Base-by-base conservation (phyloP, 1,140 invertebrate species). In the Cheumatopsyche charites region DNA sequence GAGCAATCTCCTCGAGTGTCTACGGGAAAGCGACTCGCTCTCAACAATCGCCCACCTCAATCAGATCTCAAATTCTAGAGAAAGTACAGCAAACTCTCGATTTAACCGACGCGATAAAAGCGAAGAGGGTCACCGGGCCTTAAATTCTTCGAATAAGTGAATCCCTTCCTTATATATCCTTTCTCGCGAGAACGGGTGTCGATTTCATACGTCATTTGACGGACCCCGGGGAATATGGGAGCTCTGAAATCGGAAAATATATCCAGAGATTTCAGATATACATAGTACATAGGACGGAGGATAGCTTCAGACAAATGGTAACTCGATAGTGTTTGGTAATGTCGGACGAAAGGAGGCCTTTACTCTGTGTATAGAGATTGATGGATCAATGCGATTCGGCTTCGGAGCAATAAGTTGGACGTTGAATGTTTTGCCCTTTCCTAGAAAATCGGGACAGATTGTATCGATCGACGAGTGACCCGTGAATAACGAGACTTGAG, bases 321-420 rank as follows among this genome's bases (percentile, higher is more conserved):
- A 36, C 29, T 36, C 29, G 29, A 36, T 36, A 36, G 29, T 36
- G 29, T 36, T 36, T 36, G 29, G 29, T 36, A 36, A 36, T 36
- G 29, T 36, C 29, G 15, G 17, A 29, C 43, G 1, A 23, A 21
- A 43, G 36, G 36, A 15, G 49, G 23, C 49, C 45, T 52, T 68
- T 68, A 17, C 43, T 25, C n/a, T 65, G 25, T 70, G 29, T 74
- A 74, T 74, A 63, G 73, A 74, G 73, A 74, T 74, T 74, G 73
- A 74, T 74, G 73, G 52, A 42, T 26, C 73, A 71, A 74, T 74
- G 52, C 47, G 68, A 67, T 66, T 67, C 21, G 19, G 67, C 49
- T 15, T 71, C 55, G 49, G 63, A 67, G 73, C 73, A 74, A 74
- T 74, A 74, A 74, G 73, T 74, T 58, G n/a, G 67, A 67, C 61